Evolutionary conservation across 2,113 vertebrate species (phyloP).

Genomic region (Aphelocoma coerulescens): DNA sequence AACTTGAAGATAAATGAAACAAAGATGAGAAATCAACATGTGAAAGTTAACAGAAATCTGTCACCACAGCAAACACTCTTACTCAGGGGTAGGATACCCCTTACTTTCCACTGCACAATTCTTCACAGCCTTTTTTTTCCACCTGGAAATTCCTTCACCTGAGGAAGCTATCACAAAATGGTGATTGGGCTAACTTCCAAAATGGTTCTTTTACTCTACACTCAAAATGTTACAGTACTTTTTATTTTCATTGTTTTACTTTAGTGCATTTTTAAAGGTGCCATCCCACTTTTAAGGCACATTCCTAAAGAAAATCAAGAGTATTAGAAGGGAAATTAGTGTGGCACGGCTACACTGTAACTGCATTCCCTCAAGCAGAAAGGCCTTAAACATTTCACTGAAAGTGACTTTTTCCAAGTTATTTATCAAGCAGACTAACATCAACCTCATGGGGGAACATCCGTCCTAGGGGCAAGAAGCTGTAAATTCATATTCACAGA

Average conservation of each 20-base stretch:
- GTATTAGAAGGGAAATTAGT: not conserved
- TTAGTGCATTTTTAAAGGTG: not conserved
- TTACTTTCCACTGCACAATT: not conserved
- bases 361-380: not conserved
- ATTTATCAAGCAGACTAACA: not conserved
- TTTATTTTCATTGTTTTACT: not conserved
- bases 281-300: not conserved
- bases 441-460: not conserved
- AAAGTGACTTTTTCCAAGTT: not conserved
- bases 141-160: not conserved
- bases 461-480: not conserved
- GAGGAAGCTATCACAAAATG: not conserved
- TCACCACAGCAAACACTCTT: not conserved
- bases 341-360: not conserved
- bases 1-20: not conserved
- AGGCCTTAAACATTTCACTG: not conserved
- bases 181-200: not conserved
- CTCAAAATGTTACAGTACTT: not conserved
- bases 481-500: not conserved
- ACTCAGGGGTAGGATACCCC: not conserved
- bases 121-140: not conserved
- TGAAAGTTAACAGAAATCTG: not conserved
- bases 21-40: rapidly evolving
- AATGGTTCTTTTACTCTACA: not conserved
- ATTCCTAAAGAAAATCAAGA: not conserved